Percentiles rank a stretch among this genome's conserved stretches.
Conservation (phyloP, 2,888 invertebrate species). For the Byasa hedistus region DNA sequence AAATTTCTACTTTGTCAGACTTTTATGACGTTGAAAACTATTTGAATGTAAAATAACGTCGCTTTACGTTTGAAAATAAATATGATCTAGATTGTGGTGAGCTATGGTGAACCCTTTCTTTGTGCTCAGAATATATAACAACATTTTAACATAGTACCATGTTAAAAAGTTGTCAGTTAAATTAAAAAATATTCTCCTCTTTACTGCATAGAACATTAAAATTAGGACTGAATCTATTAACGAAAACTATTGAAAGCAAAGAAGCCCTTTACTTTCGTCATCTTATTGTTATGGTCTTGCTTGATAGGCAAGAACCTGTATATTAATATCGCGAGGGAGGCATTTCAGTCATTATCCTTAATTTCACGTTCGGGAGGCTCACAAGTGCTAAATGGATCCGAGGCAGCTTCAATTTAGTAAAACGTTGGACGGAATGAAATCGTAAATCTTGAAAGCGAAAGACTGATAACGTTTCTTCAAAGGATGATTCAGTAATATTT, state of each 20-base stretch:
- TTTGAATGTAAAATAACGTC: constrained; percentile 12
- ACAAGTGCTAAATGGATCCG: constrained; percentile 77
- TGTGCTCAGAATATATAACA: no score
- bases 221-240: not conserved
- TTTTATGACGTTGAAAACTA: constrained; percentile 19
- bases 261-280: not conserved
- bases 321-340: constrained; percentile 75
- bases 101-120: no score
- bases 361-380: constrained; percentile 77
- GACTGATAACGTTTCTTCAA: constrained; percentile 22
- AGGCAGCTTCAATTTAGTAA: constrained; percentile 25
- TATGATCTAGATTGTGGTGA: no score
- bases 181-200: no score
- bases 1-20: constrained; percentile 16
- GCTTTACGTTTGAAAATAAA: no score
- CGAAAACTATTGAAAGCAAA: not conserved
- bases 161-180: no score
- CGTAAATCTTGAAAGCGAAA: constrained; percentile 26
- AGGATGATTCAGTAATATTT: constrained; percentile 17
- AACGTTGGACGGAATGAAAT: constrained; percentile 21
- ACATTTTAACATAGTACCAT: no score
- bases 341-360: constrained; percentile 78
- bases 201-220: not conserved
- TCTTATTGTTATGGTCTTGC: not conserved
- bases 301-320: constrained; percentile 6